These are phyloP conservation scores for Caenorhabditis doughertyi DNA, from an alignment of 2,888 invertebrate species.

Conservation along the genomic window DNA sequence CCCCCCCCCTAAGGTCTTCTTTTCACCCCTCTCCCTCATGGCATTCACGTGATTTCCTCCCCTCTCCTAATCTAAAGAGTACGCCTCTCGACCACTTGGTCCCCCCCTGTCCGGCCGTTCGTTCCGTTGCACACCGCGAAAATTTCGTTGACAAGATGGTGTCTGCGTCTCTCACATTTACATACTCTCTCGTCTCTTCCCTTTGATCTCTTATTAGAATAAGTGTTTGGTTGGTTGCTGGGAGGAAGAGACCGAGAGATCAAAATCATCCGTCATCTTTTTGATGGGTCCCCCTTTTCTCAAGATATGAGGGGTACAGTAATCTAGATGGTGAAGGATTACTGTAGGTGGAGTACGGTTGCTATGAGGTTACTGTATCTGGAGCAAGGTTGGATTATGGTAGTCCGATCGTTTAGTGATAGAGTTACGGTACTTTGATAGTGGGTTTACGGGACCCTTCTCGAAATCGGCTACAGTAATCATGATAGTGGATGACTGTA, in stretches of 20 bases:
- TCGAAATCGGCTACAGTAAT: too few species aligned
- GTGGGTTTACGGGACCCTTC: too few species aligned
- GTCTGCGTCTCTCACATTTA: conserved; percentile 2
- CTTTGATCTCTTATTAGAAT: not conserved
- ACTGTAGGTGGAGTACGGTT: not conserved
- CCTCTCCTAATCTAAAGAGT: not conserved
- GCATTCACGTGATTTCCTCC: not conserved
- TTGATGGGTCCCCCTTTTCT: not conserved
- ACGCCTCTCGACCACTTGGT: not conserved
- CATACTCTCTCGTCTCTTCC: not conserved
- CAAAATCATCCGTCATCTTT: conserved; percentile 15
- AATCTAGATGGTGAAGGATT: not conserved
- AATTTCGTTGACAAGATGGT: conserved; percentile 21
- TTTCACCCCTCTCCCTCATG: not conserved
- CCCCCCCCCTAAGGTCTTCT: not conserved
- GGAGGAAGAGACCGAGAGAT: not conserved
- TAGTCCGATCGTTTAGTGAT: too few species aligned
- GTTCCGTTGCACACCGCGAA: conserved; percentile 7
- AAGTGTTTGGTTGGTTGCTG: not conserved
- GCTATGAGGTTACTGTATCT: too few species aligned
- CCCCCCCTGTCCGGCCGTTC: too few species aligned
- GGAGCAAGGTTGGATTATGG: too few species aligned
- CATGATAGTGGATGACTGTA: too few species aligned
- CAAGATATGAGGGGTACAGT: too few species aligned
- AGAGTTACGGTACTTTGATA: too few species aligned